phyloP scores from a whole-genome alignment of 2,888 invertebrate species.

The Trachelus troglodyta region DNA sequence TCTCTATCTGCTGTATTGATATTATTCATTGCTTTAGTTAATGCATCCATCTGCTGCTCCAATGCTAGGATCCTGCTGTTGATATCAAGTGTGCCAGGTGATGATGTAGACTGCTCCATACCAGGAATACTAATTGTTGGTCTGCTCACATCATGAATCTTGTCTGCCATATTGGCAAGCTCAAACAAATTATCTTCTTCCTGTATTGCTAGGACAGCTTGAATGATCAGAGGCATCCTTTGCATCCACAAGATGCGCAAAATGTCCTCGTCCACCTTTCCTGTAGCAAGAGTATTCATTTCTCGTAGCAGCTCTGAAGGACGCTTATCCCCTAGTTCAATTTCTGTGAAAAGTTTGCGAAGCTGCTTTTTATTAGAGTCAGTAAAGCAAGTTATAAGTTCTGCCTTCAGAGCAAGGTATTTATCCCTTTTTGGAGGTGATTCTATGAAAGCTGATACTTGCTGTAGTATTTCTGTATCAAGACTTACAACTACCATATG shows the following conservation, averaged over 20 bases:
- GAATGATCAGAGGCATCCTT: slow-evolving; percentile 14
- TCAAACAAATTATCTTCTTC: neutral
- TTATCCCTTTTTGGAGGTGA: slow-evolving; percentile 18
- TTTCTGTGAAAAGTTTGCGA: slow-evolving; percentile 18
- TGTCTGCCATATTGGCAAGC: slow-evolving; percentile 16
- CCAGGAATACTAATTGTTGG: neutral
- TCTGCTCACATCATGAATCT: neutral
- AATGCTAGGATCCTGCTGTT: neutral
- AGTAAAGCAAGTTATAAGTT: slow-evolving; percentile 16
- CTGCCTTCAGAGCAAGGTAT: slow-evolving; percentile 22
- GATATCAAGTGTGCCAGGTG: neutral
- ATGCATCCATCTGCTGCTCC: neutral
- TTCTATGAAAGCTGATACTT: slow-evolving; percentile 20
- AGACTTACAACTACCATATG: slow-evolving; percentile 19
- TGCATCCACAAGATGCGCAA: slow-evolving; percentile 23
- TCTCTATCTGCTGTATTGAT: neutral
- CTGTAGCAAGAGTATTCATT: slow-evolving; percentile 20
- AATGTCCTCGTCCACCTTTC: slow-evolving; percentile 16
- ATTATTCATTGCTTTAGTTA: neutral
- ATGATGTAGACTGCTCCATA: neutral
- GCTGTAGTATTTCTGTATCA: slow-evolving; percentile 21
- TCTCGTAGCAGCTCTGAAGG: slow-evolving; percentile 27
- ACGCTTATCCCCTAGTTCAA: slow-evolving; percentile 27
- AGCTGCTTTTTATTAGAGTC: slow-evolving; percentile 22
- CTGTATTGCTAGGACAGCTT: neutral